Evolutionary conservation across 2,113 vertebrate genomes (phyloP), one percentile per base, ranked within the genome.

Genomic region (Ceyx margarethae): DNA sequence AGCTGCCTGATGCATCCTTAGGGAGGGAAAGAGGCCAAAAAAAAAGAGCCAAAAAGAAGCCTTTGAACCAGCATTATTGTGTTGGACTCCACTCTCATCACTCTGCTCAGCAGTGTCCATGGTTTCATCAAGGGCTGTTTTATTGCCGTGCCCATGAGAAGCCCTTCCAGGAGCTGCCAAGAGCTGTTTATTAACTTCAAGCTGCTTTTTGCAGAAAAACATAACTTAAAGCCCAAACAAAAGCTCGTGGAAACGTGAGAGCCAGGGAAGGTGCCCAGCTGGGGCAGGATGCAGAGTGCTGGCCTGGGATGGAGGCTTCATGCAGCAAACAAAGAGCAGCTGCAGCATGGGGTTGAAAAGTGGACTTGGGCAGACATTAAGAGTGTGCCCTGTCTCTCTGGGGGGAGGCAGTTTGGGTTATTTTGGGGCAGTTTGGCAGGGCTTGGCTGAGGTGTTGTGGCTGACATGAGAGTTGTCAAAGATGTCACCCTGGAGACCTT

Each of bases 331-430:
- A 28, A 62, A 56, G 87, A 83, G 45, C 51, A 65, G 66, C 73
- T 29, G 58, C 4, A 1, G 37, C 19, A 58, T 23, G 18, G 66
- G 50, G 9, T 29, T 50, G 23, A 45, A 25, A 29, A 51, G 53
- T 3, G 14, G 25, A 6, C 12, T 45, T 61, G 28, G 37, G 19
- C 17, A 46, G 45, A 37, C n/a, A 37, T 25, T 8, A 16, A 40
- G 3, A 3, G 0, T 26, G 31, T 1, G 1, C 42, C 56, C 29
- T 1, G 2, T 31, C n/a, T 76, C 19, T 17, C 26, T 13, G 26
- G 3, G 6, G 45, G 15, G n/a, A 46, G 66, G 46, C 40, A 54
- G 48, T 54, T 26, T 13, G 40, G 46, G 60, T 61, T 48, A 18
- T 42, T 74, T 48, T 9, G 46, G 60, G 53, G 61, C 46, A 26